These are phyloP conservation scores for Pteromalus puparum DNA, from an alignment of 1,140 invertebrate genomes.

Conservation along the genomic window DNA sequence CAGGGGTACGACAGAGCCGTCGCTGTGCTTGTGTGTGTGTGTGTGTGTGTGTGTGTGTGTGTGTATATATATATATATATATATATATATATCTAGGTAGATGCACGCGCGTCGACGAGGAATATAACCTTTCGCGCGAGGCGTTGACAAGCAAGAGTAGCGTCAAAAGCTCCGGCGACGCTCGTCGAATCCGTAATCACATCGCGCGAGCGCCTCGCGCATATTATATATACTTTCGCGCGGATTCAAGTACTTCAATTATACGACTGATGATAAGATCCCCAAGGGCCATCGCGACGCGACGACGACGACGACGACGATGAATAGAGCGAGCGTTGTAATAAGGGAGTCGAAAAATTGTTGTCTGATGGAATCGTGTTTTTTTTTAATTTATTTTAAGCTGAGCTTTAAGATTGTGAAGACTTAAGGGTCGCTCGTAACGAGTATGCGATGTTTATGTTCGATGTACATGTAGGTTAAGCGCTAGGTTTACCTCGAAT, in stretches of 20 bases:
- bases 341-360: too few species aligned
- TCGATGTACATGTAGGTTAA: too few species aligned
- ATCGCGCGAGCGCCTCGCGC: background rate
- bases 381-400: too few species aligned
- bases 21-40: too few species aligned
- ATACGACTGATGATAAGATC: slow-evolving; percentile 33
- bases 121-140: background rate
- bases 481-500: too few species aligned
- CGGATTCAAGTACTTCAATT: slow-evolving; percentile 43
- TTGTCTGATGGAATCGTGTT: too few species aligned
- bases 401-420: too few species aligned
- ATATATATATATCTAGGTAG: background rate
- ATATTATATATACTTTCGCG: background rate
- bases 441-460: too few species aligned
- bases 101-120: background rate
- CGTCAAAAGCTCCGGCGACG: slow-evolving; percentile 43
- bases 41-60: too few species aligned
- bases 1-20: background rate
- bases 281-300: background rate
- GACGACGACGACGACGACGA: background rate
- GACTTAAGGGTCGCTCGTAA: background rate
- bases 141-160: background rate
- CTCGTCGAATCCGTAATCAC: slow-evolving; percentile 44
- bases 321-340: too few species aligned
- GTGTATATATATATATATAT: background rate